Base-by-base conservation (phyloP, 2,888 invertebrate species). In the Phanerotoma sp. region DNA sequence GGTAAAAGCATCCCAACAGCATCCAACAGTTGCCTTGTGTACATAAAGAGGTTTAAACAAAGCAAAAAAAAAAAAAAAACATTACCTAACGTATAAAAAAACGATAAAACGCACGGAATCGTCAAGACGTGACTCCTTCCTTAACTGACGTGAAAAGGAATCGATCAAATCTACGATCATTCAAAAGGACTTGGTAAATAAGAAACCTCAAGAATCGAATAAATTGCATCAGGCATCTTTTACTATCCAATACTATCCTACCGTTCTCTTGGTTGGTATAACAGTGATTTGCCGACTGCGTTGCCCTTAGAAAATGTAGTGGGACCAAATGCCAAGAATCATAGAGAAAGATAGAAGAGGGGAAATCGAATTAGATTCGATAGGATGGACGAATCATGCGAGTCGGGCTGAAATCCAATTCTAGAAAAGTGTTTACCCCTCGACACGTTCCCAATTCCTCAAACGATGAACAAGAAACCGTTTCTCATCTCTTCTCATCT, bases 341-440 rank as follows among this genome's bases (percentile, higher is more conserved):
- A 15, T 5, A 25, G 32, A 32, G 49, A 15, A 32, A 11, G 37
- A 37, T 49, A 50, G 44, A 22, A 25, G 44, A 32, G 48, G 60
- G 54, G 40, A 62, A 62, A 64, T 64, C 54, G 56, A 63, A 66
- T 62, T 57, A 54, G 56, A 58, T 58, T 56, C 57, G 55, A 60
- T 60, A 49, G 47, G 55, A 58, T 53, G 58, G 54, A 61, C 58
- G 60, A 64, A 64, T 61, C 56, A 56, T 59, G 59, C 45, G 54
- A 57, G 45, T 48, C 35, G 40, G 32, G 47, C 25, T 32, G 51
- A 57, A 65, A 65, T 66, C 58, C 62, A 62, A 65, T 66, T 58
- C 56, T 57, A 46, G 56, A 61, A 63, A 62, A 65, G 62, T 66
- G 58, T 66, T 66, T 64, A 63, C 64, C 60, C 30, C 21, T 42